Evolutionary conservation across 1,140 invertebrate genomes (phyloP).

Genomic region (Zaprionus africanus): DNA sequence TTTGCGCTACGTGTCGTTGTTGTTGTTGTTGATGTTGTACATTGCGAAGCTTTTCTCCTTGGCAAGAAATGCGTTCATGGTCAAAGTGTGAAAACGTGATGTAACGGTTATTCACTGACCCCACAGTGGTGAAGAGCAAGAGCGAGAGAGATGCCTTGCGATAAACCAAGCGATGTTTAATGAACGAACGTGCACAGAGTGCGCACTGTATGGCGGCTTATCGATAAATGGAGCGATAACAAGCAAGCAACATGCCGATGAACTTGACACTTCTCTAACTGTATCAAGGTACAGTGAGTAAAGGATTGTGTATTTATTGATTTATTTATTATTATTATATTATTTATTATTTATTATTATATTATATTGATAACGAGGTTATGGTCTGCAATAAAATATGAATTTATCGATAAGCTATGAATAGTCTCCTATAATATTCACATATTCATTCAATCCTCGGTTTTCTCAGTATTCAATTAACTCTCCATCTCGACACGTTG

Average conservation of each 20-base stretch:
- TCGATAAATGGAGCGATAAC: not conserved
- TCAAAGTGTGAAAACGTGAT: slow-evolving; percentile 71
- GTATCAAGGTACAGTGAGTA: not conserved
- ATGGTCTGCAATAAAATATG: too few species aligned
- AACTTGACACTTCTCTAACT: not conserved
- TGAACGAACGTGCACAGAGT: not conserved
- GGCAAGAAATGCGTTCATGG: slow-evolving; percentile 78
- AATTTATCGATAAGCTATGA: not conserved
- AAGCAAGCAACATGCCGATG: not conserved
- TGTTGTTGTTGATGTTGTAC: slow-evolving; percentile 12
- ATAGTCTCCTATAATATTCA: not conserved
- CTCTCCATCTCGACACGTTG: not conserved
- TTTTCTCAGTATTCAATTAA: not conserved
- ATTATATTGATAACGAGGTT: too few species aligned
- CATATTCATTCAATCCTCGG: not conserved
- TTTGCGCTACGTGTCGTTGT: slow-evolving; percentile 20
- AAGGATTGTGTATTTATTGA: not conserved
- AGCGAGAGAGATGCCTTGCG: not conserved
- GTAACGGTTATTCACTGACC: slow-evolving; percentile 48
- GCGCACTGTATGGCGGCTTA: not conserved
- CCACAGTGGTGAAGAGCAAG: not conserved
- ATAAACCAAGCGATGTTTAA: not conserved
- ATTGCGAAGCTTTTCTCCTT: slow-evolving; percentile 57
- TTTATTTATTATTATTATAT: too few species aligned
- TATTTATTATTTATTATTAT: too few species aligned